Base-by-base conservation (phyloP, 1,140 invertebrate genomes). In the Drosophila prosaltans region DNA sequence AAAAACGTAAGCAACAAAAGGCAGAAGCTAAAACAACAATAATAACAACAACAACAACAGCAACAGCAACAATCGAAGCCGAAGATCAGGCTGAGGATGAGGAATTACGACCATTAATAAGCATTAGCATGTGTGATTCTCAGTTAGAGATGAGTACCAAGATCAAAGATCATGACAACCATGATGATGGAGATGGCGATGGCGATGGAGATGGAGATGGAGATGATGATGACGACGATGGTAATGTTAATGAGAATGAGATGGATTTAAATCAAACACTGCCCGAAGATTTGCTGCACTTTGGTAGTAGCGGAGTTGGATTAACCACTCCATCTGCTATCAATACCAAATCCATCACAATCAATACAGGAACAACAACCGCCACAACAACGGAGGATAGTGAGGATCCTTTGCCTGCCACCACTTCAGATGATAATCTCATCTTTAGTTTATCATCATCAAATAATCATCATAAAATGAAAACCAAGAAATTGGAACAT, bases 401-500 rank as follows among this genome's bases (percentile, higher is more conserved):
- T 70, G 90, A 91, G 3, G 90, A 86, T 2, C 77, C 90, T 0
- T 61, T 91, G 54, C 90, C 90, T 45, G 81, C 86, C n/a, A 91
- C 90, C 54, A 91, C 90, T 30, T 91, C 90, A 41, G 90, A 91
- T 55, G 90, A 91, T 57, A 90, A 82, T 65, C 57, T 72, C 36
- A 30, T 64, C n/a, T 76, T 78, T 64, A 64, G 65, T 57, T 48
- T 48, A 32, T 57, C 59, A 32, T 57, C 59, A 21, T 11, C 10
- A 24, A 51, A 4, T 3, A 51, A 4, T 3, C 40, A 28, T 24
- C 51, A 32, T 39, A 91, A 91, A 66, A 66, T 90, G 5, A 91
- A 91, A 69, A 91, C 90, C 16, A 91, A 91, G 43, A 91, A 91
- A 65, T 51, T 91, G 32, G 90, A 91, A 70, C 90, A 91, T 61